These are phyloP conservation scores for Cassiopea xamachana DNA, from an alignment of 30 jellyfish, hydroid and myxozoan species.

Conservation along the genomic window DNA sequence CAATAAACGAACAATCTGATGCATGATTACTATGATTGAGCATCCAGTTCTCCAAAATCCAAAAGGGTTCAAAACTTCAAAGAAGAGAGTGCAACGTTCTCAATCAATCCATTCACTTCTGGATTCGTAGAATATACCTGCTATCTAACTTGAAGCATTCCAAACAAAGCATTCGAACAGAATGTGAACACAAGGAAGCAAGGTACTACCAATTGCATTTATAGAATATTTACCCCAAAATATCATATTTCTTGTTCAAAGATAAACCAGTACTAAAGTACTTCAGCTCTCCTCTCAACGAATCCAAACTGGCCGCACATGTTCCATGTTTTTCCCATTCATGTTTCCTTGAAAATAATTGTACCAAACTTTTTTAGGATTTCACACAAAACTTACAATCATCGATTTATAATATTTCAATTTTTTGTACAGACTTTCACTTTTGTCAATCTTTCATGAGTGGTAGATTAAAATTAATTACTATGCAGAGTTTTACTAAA, in stretches of 20 bases:
- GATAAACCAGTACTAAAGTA: slow-evolving; percentile 81
- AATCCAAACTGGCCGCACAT: slow-evolving; percentile 89
- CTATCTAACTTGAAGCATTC: not conserved
- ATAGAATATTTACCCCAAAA: slow-evolving; percentile 62
- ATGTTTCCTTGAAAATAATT: slow-evolving; percentile 81
- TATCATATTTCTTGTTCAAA: slow-evolving; percentile 65
- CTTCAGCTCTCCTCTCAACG: slow-evolving; percentile 86
- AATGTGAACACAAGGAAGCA: not conserved
- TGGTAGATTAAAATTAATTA: too few relatives aligned
- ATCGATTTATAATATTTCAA: too few relatives aligned
- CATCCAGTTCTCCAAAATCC: not conserved
- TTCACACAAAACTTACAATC: too few relatives aligned
- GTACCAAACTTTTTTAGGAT: too few relatives aligned
- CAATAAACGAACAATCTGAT: too few relatives aligned
- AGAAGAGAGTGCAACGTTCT: not conserved
- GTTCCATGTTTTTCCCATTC: slow-evolving; percentile 98
- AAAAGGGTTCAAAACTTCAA: not conserved
- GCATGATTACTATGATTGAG: too few relatives aligned
- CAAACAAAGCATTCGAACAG: not conserved
- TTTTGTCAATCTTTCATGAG: too few relatives aligned
- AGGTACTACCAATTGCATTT: not conserved
- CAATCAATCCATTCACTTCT: not conserved
- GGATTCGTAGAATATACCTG: not conserved
- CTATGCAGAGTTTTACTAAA: too few relatives aligned
- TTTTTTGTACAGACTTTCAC: too few relatives aligned